Conservation (phyloP, 1,140 invertebrate species). For the Daktulosphaira vitifoliae region DNA sequence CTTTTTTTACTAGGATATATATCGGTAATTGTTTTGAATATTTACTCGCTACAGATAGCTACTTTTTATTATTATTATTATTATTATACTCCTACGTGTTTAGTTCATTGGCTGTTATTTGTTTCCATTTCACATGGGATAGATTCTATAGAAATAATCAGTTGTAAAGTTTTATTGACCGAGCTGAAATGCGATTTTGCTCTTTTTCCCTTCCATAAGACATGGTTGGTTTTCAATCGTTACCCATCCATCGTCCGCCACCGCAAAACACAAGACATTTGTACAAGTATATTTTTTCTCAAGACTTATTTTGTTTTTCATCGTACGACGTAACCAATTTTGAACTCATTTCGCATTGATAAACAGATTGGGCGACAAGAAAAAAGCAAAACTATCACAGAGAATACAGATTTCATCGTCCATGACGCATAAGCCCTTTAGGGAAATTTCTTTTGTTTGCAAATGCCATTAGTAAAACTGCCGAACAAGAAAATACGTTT, state of each 20-base stretch:
- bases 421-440: conserved; percentile 22
- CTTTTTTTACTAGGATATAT: too few species aligned
- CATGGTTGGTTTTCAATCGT: conserved; percentile 28
- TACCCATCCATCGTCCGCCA: neutral
- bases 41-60: too few species aligned
- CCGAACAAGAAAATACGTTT: conserved; percentile 28
- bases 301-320: too few species aligned
- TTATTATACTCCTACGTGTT: conserved; percentile 25
- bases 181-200: conserved; percentile 28
- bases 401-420: conserved; percentile 20
- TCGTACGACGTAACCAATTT: conserved; percentile 15
- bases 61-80: neutral
- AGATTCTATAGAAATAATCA: conserved; percentile 26
- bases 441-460: conserved; percentile 33
- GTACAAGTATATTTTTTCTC: too few species aligned
- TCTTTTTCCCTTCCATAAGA: conserved; percentile 12
- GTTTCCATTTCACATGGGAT: conserved; percentile 27
- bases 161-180: conserved; percentile 34
- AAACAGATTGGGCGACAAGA: conserved; percentile 28
- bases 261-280: too few species aligned
- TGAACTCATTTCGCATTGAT: conserved; percentile 29
- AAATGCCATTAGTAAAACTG: conserved; percentile 25
- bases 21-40: too few species aligned
- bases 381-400: conserved; percentile 4
- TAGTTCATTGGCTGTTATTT: conserved; percentile 23